A percentile compares a stretch with the other conserved stretches of the same genome.
These are phyloP conservation scores for Amphiduros pacificus DNA, from an alignment of 2,888 invertebrate genomes.

Conservation along the genomic window DNA sequence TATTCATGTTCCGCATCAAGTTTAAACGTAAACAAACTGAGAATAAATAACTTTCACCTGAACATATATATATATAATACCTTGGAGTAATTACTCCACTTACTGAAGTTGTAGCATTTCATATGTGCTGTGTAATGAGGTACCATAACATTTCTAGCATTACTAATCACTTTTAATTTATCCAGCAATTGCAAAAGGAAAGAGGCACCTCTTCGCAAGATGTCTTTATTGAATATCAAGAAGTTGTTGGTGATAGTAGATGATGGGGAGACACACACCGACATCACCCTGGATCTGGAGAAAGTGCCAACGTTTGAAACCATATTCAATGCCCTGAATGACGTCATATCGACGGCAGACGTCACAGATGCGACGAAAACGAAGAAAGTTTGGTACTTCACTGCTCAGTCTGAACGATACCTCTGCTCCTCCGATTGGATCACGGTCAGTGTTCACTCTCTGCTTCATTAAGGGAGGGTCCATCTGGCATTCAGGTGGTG, in stretches of 20 bases:
- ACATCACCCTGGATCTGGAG: neutral
- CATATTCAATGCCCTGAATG: neutral
- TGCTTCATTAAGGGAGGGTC: neutral
- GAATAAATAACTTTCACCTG: too few relatives aligned
- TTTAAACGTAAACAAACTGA: too few relatives aligned
- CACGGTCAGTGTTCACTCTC: conserved; percentile 5
- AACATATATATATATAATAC: too few relatives aligned
- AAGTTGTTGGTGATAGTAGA: conserved; percentile 2
- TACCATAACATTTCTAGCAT: too few relatives aligned
- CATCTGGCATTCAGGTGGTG: too few relatives aligned
- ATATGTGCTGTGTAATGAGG: too few relatives aligned
- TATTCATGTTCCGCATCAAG: too few relatives aligned
- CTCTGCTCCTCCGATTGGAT: conserved; percentile 18
- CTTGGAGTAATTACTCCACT: too few relatives aligned
- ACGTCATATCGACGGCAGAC: neutral
- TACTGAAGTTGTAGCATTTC: too few relatives aligned
- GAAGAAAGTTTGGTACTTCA: conserved; percentile 4
- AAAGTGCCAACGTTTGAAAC: conserved; percentile 8
- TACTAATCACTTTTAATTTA: too few relatives aligned
- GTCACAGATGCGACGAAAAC: neutral
- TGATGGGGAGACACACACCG: neutral
- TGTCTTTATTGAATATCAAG: conserved; percentile 13
- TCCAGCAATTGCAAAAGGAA: conserved; percentile 11
- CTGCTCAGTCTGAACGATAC: conserved; percentile 5
- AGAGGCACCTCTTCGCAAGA: conserved; percentile 18